Evolutionary conservation across 2,888 invertebrate species (phyloP), one percentile per base, ranked within the genome.

Genomic region (Tricholauxania praeusta): DNA sequence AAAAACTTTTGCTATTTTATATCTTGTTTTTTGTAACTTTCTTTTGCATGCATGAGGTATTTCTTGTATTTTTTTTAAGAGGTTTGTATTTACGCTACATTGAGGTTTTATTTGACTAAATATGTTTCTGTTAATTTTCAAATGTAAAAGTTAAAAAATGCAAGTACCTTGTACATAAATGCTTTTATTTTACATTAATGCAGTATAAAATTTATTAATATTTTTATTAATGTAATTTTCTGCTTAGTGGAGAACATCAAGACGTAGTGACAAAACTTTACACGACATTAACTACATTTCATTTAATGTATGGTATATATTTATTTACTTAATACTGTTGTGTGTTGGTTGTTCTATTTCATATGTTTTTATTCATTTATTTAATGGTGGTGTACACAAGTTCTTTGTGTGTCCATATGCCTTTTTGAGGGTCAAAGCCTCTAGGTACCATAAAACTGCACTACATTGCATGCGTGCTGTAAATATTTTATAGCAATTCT

Each of bases 1-100:
- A 22, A 49, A 47, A 12, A 47, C 63, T 19, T 51, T 64, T 64
- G 51, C 64, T 39, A 39, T 64, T 17, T 64, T 19, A 22, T 64
- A 14, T 19, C 28, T 51, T 19, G 15, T 32, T 28, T 22, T 64
- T 64, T 64, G 64, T 64, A 64, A 64, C 64, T 14, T 64, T 39
- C 51, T 51, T 64, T 64, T 64, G 19, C 49, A 64, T 51, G 49
- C 39, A 62, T 73, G 73, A 73, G 73, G 73, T 73, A 73, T 73
- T 52, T 73, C 53, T 70, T 73, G 73, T 73, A 71, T 73, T 70
- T 66, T 17, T 64, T 12, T 17, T 28, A 28, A 39, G 63, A 68
- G 53, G 47, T 72, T 68, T 55, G 39, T 12, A 10, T 19, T 63
- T 39, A 63, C 12, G 63, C 19, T 63, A 63, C 63, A n/a, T 12